Base-by-base conservation (phyloP, 2,113 vertebrate genomes). In the Bos javanicus region DNA sequence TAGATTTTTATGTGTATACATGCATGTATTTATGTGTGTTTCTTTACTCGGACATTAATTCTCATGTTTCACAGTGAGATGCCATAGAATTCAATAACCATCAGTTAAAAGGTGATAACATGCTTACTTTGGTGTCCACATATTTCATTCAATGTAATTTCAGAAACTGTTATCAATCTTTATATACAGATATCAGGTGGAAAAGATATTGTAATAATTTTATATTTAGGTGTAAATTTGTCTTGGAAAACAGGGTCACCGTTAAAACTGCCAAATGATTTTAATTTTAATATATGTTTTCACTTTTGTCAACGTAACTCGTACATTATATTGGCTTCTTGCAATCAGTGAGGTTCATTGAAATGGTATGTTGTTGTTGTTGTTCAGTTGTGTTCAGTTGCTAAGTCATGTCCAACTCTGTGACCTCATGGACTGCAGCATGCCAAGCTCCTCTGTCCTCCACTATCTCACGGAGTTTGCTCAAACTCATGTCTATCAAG, bases 131-230 rank as follows among this genome's bases (percentile, higher is more conserved):
- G 2, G 5, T 23, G 14, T 10, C 26, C 7, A 96, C 3, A 50
- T 52, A 84, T 50, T 90, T 95, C 92, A 67, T 17, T 91, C 11
- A 64, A 60, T 48, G 39, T 30, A 17, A 76, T 87, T 91, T 96
- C 39, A 95, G 33, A 4, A 36, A 64, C 7, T 96, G 23, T 87
- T 87, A 67, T 54, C 7, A 95, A 96, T 86, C 62, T 81, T 96
- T 95, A 97, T 85, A 30, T 93, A 96, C 46, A 95, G 12, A 97
- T 39, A 96, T 89, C 56, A 93, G 80, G 28, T 43, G 15, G 94
- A 85, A 4, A 96, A 60, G 0, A 39, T 78, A 67, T 96, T 95
- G 94, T 30, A 97, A 48, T 78, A 96, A 90, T 39, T 6, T 30
- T 54, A 74, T 0, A 0, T 39, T 96, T 97, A 86, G 11, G 95